Evolutionary conservation across 1,140 invertebrate genomes (phyloP), one percentile per base, ranked within the genome.

Genomic region (Drosophila albomicans): DNA sequence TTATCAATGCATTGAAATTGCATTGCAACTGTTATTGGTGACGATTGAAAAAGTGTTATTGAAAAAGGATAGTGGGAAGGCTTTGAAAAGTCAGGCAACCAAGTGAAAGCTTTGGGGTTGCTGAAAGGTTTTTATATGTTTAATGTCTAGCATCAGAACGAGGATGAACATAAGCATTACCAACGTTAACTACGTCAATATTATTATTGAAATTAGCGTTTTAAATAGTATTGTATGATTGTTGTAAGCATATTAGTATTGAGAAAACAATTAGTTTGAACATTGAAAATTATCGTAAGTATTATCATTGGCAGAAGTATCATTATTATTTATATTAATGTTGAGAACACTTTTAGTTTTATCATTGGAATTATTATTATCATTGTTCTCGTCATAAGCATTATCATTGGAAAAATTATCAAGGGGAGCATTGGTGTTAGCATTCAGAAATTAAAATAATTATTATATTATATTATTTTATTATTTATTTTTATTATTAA

Each of bases 1-100:
- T 20, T 41, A 57, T 57, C 16, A 54, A 8, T 54, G 28, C 51
- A 35, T 54, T 32, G n/a, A 8, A 54, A 54, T 54, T 32, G 41
- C 11, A 13, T 43, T 43, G 11, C 41, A 43, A 43, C 41, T 13
- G 41, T 43, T 13, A 43, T 43, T 43, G 41, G n/a, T 13, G 41
- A 25, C 20, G 20, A 25, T 4, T 43, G 41, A 6, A n/a, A 43
- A 2, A n/a, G 41, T 3, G 41, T 4, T 2, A 43, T 43, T 13
- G 11, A n/a, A 43, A 43, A 43, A 7, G 11, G 41, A n/a, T 13
- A 43, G 5, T 43, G 41, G 1, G 11, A 43, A 13, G 11, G 38
- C 8, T 0, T 41, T 10, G 6, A 6, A 38, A 38, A 38, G 10
- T 38, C 35, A 38, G 6, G 35, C 35, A 38, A 25, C 20, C 20